These are phyloP conservation scores for Coptotermes formosanus DNA, from an alignment of 1,140 invertebrate species.

Conservation along the genomic window DNA sequence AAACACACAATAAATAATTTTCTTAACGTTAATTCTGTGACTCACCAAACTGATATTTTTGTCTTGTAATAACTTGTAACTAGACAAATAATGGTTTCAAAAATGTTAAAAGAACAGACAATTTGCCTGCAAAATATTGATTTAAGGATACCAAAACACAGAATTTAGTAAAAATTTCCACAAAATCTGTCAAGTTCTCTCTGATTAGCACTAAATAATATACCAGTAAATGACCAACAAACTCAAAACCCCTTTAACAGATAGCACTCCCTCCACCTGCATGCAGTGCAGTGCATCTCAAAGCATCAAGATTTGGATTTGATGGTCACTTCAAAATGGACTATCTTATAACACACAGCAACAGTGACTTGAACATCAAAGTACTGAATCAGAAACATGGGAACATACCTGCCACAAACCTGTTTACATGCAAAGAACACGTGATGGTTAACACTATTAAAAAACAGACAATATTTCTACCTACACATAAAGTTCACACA, in stretches of 20 bases:
- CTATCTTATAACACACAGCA: background rate
- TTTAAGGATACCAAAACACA: background rate
- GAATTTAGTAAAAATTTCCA: background rate
- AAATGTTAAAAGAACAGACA: too few relatives aligned
- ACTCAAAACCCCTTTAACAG: background rate
- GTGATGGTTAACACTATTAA: background rate
- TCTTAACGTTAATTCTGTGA: background rate
- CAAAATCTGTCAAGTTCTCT: background rate
- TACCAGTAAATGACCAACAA: background rate
- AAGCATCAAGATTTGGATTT: background rate
- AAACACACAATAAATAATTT: background rate
- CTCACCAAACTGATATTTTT: too few relatives aligned
- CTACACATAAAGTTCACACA: background rate
- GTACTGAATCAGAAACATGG: background rate
- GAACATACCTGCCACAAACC: slow-evolving; percentile 4
- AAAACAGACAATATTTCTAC: background rate
- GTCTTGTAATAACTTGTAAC: too few relatives aligned
- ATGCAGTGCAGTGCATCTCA: background rate
- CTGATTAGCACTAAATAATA: background rate
- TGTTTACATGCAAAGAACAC: slow-evolving; percentile 4
- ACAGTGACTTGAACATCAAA: background rate
- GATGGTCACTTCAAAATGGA: background rate
- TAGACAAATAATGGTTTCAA: too few relatives aligned
- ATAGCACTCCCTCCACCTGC: background rate
- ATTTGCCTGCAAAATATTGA: background rate